Base-by-base conservation (phyloP, 2,797 vertebrate species). In the Geotrypetes seraphini region DNA sequence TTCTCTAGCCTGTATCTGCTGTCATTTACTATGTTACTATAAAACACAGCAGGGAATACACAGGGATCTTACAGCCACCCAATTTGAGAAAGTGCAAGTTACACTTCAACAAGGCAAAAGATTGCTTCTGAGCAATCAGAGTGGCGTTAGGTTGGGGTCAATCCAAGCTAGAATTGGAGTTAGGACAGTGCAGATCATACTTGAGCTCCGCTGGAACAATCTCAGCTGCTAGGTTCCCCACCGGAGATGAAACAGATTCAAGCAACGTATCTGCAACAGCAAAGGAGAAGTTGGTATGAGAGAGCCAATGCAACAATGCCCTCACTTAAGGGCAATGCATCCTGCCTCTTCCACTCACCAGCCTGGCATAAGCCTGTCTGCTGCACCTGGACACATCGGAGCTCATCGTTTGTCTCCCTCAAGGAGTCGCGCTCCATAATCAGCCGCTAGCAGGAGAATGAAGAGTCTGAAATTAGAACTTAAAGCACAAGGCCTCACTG, bases 131-230 rank as follows among this genome's bases (percentile, higher is more conserved):
- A 13, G 16, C 8, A 3, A 4, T 1, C 5, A 9, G 11, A 21
- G 10, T 21, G 5, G 16, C n/a, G n/a, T n/a, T n/a, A n/a, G n/a
- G n/a, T n/a, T n/a, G 39, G 20, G 13, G n/a, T 16, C 13, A 2
- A 0, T 12, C 12, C 6, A 35, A 21, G 9, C 4, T 12, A 12
- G 32, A 11, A 23, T 5, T 21, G 18, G 22, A 19, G 12, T 7
- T 20, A 25, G 25, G 26, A 5, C 16, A 25, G 2, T 19, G 6
- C 14, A 16, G 19, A 18, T 5, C 3, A n/a, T 63, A 95, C 91
- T 73, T 90, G 40, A 95, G 78, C 64, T 93, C 91, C 1, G 86
- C 74, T 4, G 90, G 90, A 53, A 95, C 75, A 30, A 93, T 93
- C 59, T 95, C 90, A 2, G 88, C 82, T 5, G 89, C 90, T 13